Evolutionary conservation across 35 echinoderm and acorn worm genomes (phyloP).

Genomic region (Chiridota heheva): DNA sequence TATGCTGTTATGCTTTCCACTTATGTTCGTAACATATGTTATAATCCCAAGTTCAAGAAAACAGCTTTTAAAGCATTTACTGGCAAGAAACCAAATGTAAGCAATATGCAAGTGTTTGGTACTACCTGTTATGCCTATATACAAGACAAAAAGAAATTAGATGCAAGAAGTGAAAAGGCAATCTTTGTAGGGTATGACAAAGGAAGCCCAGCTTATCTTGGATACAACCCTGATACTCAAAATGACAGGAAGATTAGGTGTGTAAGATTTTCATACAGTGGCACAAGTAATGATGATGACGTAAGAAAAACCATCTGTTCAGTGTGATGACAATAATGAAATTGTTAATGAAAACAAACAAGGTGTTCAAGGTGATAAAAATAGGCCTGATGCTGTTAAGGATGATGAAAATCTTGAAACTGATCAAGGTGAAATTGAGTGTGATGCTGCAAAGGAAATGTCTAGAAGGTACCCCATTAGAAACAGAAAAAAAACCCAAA

Average conservation of each 20-base stretch:
- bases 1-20: constrained; percentile 27
- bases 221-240: background rate
- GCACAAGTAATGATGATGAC: too few species aligned
- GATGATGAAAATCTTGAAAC: background rate
- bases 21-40: background rate
- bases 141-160: constrained; percentile 13
- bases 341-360: background rate
- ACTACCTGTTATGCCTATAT: constrained; percentile 31
- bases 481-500: constrained; percentile 15
- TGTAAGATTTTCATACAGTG: background rate
- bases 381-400: background rate
- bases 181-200: constrained; percentile 48
- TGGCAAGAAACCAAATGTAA: too few species aligned
- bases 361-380: background rate
- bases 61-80: background rate
- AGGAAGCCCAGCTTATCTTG: constrained; percentile 11
- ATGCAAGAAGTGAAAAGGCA: constrained; percentile 23
- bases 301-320: background rate
- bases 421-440: background rate
- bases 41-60: background rate
- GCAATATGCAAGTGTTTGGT: constrained; percentile 21
- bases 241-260: constrained; percentile 1
- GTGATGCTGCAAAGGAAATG: background rate
- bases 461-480: constrained; percentile 42
- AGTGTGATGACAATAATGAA: background rate